A percentile compares a stretch with the other conserved stretches of the same genome.
Conservation (phyloP, 53 echinoderm and acorn worm genomes). For the Stichopus horrens region DNA sequence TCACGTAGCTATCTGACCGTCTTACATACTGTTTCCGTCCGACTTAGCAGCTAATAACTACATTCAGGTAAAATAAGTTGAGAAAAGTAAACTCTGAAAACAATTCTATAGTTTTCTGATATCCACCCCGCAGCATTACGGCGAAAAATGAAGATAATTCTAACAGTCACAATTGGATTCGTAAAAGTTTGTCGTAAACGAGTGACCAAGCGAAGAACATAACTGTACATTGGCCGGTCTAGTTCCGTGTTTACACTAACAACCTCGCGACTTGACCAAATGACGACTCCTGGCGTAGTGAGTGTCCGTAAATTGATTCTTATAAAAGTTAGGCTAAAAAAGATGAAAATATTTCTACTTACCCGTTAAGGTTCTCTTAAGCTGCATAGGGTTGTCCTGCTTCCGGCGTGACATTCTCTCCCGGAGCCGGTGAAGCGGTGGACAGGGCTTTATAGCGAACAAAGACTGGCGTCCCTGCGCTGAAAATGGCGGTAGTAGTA, state of each 20-base stretch:
- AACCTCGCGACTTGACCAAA: constrained; percentile 48
- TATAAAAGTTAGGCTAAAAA: constrained; percentile 26
- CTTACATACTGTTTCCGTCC: constrained; percentile 41
- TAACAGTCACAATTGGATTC: background rate
- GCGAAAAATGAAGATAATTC: background rate
- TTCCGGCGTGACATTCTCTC: constrained; percentile 99
- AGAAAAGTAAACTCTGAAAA: background rate
- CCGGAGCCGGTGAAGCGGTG: constrained; percentile 98
- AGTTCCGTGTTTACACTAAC: constrained; percentile 51
- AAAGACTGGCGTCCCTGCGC: constrained; percentile 96
- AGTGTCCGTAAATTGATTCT: constrained; percentile 20
- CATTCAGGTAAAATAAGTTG: background rate
- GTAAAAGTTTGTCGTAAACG: constrained; percentile 30
- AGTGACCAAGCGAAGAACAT: constrained; percentile 42
- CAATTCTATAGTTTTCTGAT: background rate
- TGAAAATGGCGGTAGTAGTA: constrained; percentile 95
- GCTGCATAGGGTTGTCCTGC: constrained; percentile 99
- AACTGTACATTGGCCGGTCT: constrained; percentile 47
- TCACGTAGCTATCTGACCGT: constrained; percentile 32
- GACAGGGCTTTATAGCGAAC: constrained; percentile 96
- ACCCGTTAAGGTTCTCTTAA: constrained; percentile 91
- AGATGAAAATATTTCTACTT: constrained; percentile 56
- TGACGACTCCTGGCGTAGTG: background rate
- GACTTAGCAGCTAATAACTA: constrained; percentile 23
- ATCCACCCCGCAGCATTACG: background rate